Evolutionary conservation across 2,888 invertebrate genomes (phyloP).

Genomic region (Cecidostiba fungosa): DNA sequence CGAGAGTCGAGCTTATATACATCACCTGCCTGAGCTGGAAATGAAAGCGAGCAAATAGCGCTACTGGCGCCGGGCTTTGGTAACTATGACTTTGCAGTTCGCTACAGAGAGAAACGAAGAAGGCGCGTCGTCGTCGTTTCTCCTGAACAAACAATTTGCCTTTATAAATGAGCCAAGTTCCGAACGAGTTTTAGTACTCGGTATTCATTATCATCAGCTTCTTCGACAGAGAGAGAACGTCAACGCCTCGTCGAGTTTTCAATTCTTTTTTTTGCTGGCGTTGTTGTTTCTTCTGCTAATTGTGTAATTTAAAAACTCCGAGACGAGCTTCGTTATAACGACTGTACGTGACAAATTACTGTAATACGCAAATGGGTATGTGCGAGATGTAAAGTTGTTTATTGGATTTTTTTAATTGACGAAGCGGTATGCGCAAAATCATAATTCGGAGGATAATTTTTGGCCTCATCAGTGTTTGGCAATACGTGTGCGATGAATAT

Average conservation of each 20-base stretch:
- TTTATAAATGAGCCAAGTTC: conserved; percentile 77
- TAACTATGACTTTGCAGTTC: conserved; percentile 74
- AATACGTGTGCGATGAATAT: background rate
- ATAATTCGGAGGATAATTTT: conserved; percentile 11
- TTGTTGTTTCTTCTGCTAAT: conserved; percentile 43
- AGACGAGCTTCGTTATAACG: background rate
- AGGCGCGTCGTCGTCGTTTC: conserved; percentile 58
- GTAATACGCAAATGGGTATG: background rate
- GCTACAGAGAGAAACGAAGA: background rate
- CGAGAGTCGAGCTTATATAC: conserved; percentile 53
- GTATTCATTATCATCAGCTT: conserved; percentile 74
- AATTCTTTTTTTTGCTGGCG: background rate
- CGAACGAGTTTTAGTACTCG: conserved; percentile 69
- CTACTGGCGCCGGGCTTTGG: conserved; percentile 65
- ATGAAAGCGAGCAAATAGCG: conserved; percentile 69
- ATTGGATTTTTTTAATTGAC: background rate
- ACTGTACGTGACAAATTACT: background rate
- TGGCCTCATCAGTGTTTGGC: background rate
- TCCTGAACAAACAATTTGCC: conserved; percentile 74
- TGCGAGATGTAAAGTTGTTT: background rate
- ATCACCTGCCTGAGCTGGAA: conserved; percentile 63
- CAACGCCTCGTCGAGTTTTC: conserved; percentile 57
- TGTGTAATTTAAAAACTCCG: conserved; percentile 20
- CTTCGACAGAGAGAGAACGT: conserved; percentile 64
- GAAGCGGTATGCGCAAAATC: background rate